Base-by-base conservation (phyloP, 2,888 invertebrate species). In the Nomada ruficornis region DNA sequence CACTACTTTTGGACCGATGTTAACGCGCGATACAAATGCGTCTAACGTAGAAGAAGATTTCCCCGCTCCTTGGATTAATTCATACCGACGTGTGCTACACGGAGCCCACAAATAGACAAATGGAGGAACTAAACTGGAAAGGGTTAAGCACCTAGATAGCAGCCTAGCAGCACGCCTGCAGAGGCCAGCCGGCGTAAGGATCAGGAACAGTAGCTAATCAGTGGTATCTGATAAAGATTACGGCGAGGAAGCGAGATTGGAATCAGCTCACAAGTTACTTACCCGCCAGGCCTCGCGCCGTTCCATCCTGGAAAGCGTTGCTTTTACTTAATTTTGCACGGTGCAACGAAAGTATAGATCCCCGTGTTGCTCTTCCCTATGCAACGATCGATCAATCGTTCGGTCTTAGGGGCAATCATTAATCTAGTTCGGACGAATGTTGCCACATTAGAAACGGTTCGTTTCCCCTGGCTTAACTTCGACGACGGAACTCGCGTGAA, bases 201-300 rank as follows among this genome's bases (percentile, higher is more conserved):
- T 50, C 63, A 71, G 44, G 55, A 73, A 73, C 73, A 73, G 73
- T 73, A 73, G 73, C 73, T 73, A 73, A 73, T 73, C 73, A 73
- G 47, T 29, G 65, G 65, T 65, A 73, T 73, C 73, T 67, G 73
- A 67, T 73, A 73, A 73, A 55, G 73, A 55, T 73, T 65, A 57
- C 73, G 20, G 20, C 65, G 65, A 55, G 73, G 73, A 44, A 36
- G 44, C 65, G 55, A 73, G 73, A 73, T 73, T 65, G 55, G 73
- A 55, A 73, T 73, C 73, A 20, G 65, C 54, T 72, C n/a, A 15
- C 72, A 23, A 54, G 63, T 71, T 42, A 42, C 23, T 44, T 55
- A 55, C 55, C 72, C 72, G 5, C 10, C 44, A n/a, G 65, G 54
- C 29, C 13, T 9, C 64, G 15, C 42, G 23, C n/a, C 26, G 11